Evolutionary conservation across 2,888 invertebrate species (phyloP), one percentile per base, ranked within the genome.

Genomic region (Blera fallax): DNA sequence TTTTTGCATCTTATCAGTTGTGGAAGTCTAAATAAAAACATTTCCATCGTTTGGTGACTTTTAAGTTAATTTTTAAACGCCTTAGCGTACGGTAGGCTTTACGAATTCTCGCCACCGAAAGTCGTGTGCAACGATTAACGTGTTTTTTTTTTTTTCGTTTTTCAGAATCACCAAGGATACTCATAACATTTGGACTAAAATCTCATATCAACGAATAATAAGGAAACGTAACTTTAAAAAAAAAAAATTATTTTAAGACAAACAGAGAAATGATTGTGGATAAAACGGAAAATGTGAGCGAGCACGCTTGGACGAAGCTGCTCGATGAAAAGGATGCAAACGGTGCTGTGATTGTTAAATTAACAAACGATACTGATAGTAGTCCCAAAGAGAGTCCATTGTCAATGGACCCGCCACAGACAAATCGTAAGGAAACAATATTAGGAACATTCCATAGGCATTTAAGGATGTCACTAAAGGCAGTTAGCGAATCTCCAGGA

Each of bases 131-230:
- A 14, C 43, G 29, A 37, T 14, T 67, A 76, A 67, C 64, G 52
- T 50, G 18, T 48, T 67, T 62, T 24, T 5, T 10, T 77, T 32
- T 50, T 62, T 18, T 3, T 58, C 50, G 27, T 96, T 24, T 97
- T 92, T 97, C 97, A 85, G 97, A 93, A 93, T 97, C 96, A 90
- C 96, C 97, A 89, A 95, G 95, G 88, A 95, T 95, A 88, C 93
- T 93, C 97, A 91, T 98, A 70, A 40, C 14, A 70, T 64, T 82
- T 72, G 72, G 45, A 69, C 50, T 50, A 56, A 65, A 67, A 73
- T 84, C 84, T 74, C 70, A 80, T 69, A 80, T 76, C 80, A 80
- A 80, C 76, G 70, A 76, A 97, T 6, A 98, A n/a, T n/a, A n/a
- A n/a, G n/a, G 98, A 88, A 98, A 40, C 24, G 76, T n/a, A n/a